Evolutionary conservation across 2,797 vertebrate species (phyloP), one percentile per base, ranked within the genome.

Genomic region (Vespertilio murinus): DNA sequence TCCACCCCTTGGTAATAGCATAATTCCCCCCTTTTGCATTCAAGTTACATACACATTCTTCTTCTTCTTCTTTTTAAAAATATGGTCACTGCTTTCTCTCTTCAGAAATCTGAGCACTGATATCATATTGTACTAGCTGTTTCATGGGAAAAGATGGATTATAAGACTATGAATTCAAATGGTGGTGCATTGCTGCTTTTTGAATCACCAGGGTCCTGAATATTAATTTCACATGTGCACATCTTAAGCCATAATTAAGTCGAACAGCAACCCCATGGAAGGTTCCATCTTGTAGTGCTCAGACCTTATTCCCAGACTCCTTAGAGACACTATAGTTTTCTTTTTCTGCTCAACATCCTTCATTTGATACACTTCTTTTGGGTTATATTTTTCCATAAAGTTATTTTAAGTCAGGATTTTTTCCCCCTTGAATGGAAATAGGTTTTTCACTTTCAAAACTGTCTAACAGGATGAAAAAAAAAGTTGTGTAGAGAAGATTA

Each of bases 221-320:
- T 96, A 95, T 96, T 95, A 96, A 97, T 93, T 94, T 96, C 94
- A 95, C 59, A 95, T 95, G 88, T 94, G 95, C 78, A 94, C 88
- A 85, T 94, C 65, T 96, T 95, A 94, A 84, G 75, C 84, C 54
- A 59, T 96, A 95, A 93, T 95, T 92, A 96, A 95, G 40, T 94
- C 93, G 93, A 97, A 88, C 91, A 96, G 94, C 35, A 75, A 83
- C 90, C 74, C 85, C 33, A 88, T 90, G 92, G 88, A 96, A 92
- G 80, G 74, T 64, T 93, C 52, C 42, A 70, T 93, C 90, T 92
- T 82, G 70, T 5, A 82, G 73, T 71, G 18, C 71, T 95, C 64
- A 95, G 56, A 90, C 22, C 52, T 91, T 84, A 82, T 81, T 95
- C 88, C 90, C 69, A 94, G 94, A 82, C 49, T 95, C 94, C 59